Evolutionary conservation across 2,113 vertebrate genomes (phyloP).

Genomic region (Taurulus bubalis): DNA sequence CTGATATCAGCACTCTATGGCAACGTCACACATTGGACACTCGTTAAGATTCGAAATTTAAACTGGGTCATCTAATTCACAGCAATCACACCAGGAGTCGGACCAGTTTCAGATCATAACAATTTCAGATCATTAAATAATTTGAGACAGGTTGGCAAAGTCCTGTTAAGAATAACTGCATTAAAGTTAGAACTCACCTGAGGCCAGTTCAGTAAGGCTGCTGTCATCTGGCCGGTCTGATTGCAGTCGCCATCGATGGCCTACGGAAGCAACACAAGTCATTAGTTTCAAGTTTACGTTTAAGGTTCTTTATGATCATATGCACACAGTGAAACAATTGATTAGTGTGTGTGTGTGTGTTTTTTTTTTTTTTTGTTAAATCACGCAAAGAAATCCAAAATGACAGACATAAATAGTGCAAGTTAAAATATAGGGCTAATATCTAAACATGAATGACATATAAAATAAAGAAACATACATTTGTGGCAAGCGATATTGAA

Average conservation of each 20-base stretch:
- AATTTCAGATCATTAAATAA: too few relatives aligned
- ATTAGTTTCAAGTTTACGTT: neutral
- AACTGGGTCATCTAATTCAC: neutral
- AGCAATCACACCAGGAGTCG: neutral
- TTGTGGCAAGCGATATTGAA: neutral
- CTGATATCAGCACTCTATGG: neutral
- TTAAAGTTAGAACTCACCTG: constrained; percentile 81
- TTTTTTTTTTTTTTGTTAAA: neutral
- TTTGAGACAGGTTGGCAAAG: neutral
- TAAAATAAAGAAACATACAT: neutral
- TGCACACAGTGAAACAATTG: neutral
- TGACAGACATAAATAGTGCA: neutral
- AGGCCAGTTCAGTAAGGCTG: constrained; percentile 92
- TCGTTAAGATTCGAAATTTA: neutral
- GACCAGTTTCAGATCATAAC: neutral
- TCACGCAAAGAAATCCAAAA: neutral
- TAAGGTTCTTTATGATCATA: neutral
- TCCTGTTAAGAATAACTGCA: neutral
- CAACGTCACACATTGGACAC: constrained; percentile 9
- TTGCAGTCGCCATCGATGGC: constrained; percentile 95
- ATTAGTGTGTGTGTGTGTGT: too few relatives aligned
- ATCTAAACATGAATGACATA: neutral
- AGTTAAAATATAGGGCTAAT: neutral
- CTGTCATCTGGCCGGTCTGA: constrained; percentile 94
- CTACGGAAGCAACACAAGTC: constrained; percentile 71